phyloP scores from a whole-genome alignment of 2,888 invertebrate genomes.

The Idaea dimidiata region DNA sequence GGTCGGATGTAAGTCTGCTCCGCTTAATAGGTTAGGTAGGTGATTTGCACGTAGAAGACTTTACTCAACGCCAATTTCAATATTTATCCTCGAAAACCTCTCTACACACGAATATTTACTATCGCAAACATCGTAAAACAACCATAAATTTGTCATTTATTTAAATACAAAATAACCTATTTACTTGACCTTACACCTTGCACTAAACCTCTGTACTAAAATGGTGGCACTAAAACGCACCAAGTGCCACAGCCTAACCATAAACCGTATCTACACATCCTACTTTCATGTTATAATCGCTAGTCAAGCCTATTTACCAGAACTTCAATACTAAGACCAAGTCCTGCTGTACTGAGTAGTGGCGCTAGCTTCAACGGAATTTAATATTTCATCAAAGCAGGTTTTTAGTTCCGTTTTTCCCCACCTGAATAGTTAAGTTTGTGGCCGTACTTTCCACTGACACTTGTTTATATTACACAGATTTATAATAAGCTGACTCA shows the following conservation, averaged over 20 bases:
- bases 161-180: neutral
- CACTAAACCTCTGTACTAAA: neutral
- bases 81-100: neutral
- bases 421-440: slow-evolving; percentile 17
- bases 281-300: slow-evolving; percentile 9
- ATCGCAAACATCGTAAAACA: neutral
- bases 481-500: slow-evolving; percentile 29
- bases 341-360: neutral
- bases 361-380: neutral
- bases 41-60: neutral
- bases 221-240: neutral
- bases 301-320: slow-evolving; percentile 17
- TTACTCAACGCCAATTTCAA: neutral
- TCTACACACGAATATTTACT: neutral
- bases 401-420: slow-evolving; percentile 1
- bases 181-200: neutral
- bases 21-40: too few species aligned
- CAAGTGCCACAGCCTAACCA: neutral
- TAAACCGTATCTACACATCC: neutral
- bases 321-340: slow-evolving; percentile 9
- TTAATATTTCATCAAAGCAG: neutral
- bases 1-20: too few species aligned
- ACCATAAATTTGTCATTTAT: neutral
- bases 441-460: slow-evolving; percentile 42
- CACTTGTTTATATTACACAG: slow-evolving; percentile 41